Percentiles rank a stretch among this genome's conserved stretches.
These are phyloP conservation scores for Poeciliopsis turneri DNA, from an alignment of 2,797 vertebrate genomes.

Conservation along the genomic window DNA sequence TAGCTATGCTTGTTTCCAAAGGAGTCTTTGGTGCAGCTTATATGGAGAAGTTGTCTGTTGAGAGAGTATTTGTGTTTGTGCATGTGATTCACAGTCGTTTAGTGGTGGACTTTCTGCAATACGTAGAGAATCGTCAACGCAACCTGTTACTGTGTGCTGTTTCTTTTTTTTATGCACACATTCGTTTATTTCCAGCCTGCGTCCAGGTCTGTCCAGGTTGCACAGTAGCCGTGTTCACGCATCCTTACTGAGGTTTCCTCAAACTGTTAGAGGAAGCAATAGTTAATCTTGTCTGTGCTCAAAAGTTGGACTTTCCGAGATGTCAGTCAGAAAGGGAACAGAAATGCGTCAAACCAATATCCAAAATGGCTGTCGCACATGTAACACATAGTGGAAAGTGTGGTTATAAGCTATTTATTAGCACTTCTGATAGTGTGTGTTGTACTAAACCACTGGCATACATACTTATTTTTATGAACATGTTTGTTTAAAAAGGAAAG, in stretches of 20 bases:
- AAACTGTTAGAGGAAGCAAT: slow-evolving; percentile 50
- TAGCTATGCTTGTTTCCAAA: slow-evolving; percentile 69
- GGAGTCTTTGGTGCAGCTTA: slow-evolving; percentile 73
- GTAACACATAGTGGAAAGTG: background rate
- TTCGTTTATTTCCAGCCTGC: slow-evolving; percentile 41
- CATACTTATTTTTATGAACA: background rate
- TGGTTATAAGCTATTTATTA: background rate
- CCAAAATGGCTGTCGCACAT: background rate
- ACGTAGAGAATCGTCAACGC: slow-evolving; percentile 49
- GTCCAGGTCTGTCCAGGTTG: slow-evolving; percentile 60
- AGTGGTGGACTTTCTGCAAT: slow-evolving; percentile 52
- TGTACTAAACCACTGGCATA: background rate
- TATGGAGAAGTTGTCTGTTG: slow-evolving; percentile 47
- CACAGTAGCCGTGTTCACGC: slow-evolving; percentile 72
- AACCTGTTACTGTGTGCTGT: slow-evolving; percentile 73
- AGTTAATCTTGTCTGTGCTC: background rate
- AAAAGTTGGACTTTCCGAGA: background rate
- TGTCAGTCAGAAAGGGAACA: background rate
- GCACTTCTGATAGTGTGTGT: background rate
- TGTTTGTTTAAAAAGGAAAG: background rate
- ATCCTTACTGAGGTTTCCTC: slow-evolving; percentile 58
- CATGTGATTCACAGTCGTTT: slow-evolving; percentile 51
- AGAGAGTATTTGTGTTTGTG: slow-evolving; percentile 42
- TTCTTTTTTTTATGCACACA: slow-evolving; percentile 46
- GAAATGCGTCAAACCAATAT: background rate